Conservation (phyloP, 2,888 invertebrate genomes). For the Drosophila testacea region DNA sequence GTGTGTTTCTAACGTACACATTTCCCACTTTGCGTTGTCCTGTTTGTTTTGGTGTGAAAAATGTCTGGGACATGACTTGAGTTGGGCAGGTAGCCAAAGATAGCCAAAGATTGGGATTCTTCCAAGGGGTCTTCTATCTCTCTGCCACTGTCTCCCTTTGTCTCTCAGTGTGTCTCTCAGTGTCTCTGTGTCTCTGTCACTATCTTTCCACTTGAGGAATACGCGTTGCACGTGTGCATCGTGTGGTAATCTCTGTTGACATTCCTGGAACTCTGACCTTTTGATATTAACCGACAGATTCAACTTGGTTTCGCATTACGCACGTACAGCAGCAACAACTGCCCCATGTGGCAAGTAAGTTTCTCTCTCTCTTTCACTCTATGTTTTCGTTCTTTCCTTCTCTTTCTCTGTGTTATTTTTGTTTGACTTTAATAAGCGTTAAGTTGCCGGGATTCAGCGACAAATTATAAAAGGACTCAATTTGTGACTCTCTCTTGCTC, state of each 20-base stretch:
- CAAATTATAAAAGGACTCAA: conserved; percentile 64
- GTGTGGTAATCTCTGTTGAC: conserved; percentile 83
- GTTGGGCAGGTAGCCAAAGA: conserved; percentile 55
- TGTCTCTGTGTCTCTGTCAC: conserved; percentile 1
- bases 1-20: conserved; percentile 44
- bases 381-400: background rate
- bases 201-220: conserved; percentile 62
- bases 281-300: conserved; percentile 70
- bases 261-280: conserved; percentile 81
- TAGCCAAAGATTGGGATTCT: conserved; percentile 7
- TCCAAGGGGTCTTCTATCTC: conserved; percentile 13
- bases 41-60: conserved; percentile 75
- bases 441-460: conserved; percentile 67
- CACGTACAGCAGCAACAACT: conserved; percentile 40
- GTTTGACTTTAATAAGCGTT: conserved; percentile 71
- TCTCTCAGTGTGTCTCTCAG: conserved; percentile 3
- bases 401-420: conserved; percentile 29
- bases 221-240: conserved; percentile 82
- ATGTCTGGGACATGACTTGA: conserved; percentile 25
- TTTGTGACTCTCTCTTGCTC: conserved; percentile 38
- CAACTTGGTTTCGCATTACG: conserved; percentile 74
- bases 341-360: conserved; percentile 6
- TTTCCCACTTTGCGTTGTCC: conserved; percentile 62
- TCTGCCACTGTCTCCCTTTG: conserved; percentile 15
- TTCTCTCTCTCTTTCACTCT: background rate